Evolutionary conservation across 64 coral and sea anemone genomes (phyloP).

Genomic region (Montipora foliosa): DNA sequence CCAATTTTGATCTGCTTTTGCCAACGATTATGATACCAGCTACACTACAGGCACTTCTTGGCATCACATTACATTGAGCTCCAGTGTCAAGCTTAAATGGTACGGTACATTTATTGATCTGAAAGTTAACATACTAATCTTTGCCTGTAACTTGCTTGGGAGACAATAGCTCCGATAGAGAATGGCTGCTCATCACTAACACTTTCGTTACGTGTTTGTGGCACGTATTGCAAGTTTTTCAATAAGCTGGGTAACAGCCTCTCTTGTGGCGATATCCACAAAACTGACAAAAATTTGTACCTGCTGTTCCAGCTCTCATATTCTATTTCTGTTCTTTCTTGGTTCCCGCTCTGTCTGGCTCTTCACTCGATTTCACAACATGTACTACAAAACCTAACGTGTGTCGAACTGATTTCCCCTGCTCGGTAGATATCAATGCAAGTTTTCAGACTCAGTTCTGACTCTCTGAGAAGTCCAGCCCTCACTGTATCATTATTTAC

Average conservation of each 20-base stretch:
- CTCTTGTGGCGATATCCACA: conserved; percentile 7
- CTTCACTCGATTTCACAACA: no score
- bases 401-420: conserved; percentile 5
- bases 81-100: no score
- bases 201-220: background rate
- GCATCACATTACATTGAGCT: no score
- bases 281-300: background rate
- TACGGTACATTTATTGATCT: no score
- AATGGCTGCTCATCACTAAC: background rate
- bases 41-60: no score
- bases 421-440: conserved; percentile 40
- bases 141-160: no score
- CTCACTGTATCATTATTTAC: background rate
- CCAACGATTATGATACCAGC: no score
- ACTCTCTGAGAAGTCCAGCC: conserved; percentile 18
- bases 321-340: background rate
- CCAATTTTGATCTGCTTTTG: no score
- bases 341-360: no score
- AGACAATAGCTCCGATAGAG: background rate
- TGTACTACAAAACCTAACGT: background rate
- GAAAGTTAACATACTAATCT: no score
- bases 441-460: conserved; percentile 5
- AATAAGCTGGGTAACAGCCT: background rate
- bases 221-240: background rate
- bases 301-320: background rate